Evolutionary conservation across 2,797 vertebrate species (phyloP).

Genomic region (Smutsia gigantea): DNA sequence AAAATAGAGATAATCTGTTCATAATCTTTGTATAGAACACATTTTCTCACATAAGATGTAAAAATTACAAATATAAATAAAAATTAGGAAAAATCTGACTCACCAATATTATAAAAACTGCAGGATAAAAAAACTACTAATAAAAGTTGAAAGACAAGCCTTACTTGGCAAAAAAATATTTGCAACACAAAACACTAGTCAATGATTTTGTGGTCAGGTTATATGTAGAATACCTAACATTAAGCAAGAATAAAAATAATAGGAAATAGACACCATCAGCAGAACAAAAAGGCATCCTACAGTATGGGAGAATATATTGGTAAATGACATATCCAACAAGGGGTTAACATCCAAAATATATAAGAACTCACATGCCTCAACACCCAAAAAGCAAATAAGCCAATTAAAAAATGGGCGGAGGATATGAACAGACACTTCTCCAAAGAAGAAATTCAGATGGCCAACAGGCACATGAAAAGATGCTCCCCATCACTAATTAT

Average conservation of each 20-base stretch:
- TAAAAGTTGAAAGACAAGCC: not conserved
- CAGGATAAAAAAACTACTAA: not conserved
- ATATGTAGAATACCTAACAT: not conserved
- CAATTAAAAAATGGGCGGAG: too few relatives aligned
- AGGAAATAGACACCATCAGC: not conserved
- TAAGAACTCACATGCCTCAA: too few relatives aligned
- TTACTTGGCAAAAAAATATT: not conserved
- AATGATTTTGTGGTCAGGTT: not conserved
- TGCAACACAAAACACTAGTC: not conserved
- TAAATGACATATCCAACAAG: too few relatives aligned
- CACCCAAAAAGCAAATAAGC: too few relatives aligned
- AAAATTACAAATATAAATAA: not conserved
- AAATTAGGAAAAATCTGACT: not conserved
- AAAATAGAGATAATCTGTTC: not conserved
- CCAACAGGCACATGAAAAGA: too few relatives aligned
- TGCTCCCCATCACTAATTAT: too few relatives aligned
- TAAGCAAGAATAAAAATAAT: not conserved
- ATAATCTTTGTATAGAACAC: not conserved
- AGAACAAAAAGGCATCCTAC: too few relatives aligned
- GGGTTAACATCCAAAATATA: too few relatives aligned
- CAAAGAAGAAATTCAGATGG: too few relatives aligned
- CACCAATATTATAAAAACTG: not conserved
- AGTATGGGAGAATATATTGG: too few relatives aligned
- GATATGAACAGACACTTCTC: too few relatives aligned
- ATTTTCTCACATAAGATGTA: not conserved